Evolutionary conservation across 2,888 invertebrate genomes (phyloP), one percentile per base, ranked within the genome.

Genomic region (Drosophila kanekoi): DNA sequence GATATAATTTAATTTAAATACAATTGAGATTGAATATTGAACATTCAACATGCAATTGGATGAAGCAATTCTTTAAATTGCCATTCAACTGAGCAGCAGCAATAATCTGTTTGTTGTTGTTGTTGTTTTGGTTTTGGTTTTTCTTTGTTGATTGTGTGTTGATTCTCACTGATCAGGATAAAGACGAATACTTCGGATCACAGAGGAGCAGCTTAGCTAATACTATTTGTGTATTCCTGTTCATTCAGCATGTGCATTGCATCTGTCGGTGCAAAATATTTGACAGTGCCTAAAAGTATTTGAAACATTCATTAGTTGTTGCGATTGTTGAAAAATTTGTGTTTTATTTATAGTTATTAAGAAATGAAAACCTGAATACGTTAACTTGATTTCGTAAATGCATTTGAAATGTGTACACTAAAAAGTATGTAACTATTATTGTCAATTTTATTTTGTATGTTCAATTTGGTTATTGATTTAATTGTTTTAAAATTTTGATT

Each of bases 251-350:
- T 95, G 83, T 94, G 94, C 81, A 95, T 94, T 86, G 94, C 95
- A 90, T 96, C 95, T 74, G 93, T 94, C 38, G 95, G 95, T 87
- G 95, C 94, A 81, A 95, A 94, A 91, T 95, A 96, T 77, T 90
- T 90, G 78, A 94, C 93, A 73, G 94, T 93, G 79, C 93, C 92
- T 90, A 90, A 75, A 91, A 88, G 62, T 74, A 77, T 65, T 66
- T 53, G 53, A 66, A 69, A 75, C 59, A 68, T 35, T 59, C 32
- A 72, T 66, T 70, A 57, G 65, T 72, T 68, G 41, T 66, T 70
- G 49, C 13, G 37, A 13, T 11, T 40, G 14, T 45, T 20, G 16
- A 9, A 16, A 11, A 3, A 0, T 44, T 56, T 16, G 16, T 40
- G 11, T 32, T 37, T 59, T 14, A 5, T 32, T 33, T 37, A 37